These are phyloP conservation scores for Beris morrisii DNA, from an alignment of 2,888 invertebrate genomes.

Conservation along the genomic window DNA sequence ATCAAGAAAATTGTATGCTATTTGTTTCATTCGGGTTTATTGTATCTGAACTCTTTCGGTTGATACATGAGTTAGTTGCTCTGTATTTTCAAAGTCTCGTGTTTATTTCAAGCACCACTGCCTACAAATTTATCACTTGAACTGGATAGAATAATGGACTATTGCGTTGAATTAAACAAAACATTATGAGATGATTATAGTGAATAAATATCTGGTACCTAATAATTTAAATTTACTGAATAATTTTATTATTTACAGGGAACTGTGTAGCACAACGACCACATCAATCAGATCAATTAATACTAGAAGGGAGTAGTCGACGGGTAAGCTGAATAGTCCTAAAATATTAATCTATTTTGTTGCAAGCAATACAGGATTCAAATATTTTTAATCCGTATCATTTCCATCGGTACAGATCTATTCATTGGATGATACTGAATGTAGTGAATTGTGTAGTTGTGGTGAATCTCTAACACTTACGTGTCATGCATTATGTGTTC, in stretches of 20 bases:
- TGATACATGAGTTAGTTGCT: neutral
- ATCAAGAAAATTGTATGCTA: constrained; percentile 18
- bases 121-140: constrained; percentile 13
- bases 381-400: too few relatives aligned
- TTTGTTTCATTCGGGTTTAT: constrained; percentile 16
- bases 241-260: constrained; percentile 55
- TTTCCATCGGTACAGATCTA: constrained; percentile 48
- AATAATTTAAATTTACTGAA: too few relatives aligned
- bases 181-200: too few relatives aligned
- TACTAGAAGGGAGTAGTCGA: constrained; percentile 82
- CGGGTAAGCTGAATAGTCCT: constrained; percentile 62
- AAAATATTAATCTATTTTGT: too few relatives aligned
- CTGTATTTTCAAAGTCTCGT: neutral
- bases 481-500: constrained; percentile 87
- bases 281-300: constrained; percentile 79
- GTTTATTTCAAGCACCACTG: constrained; percentile 18
- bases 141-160: neutral
- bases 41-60: neutral
- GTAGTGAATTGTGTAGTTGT: constrained; percentile 88
- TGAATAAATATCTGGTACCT: too few relatives aligned
- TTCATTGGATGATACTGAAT: constrained; percentile 77
- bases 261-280: constrained; percentile 84
- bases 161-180: too few relatives aligned
- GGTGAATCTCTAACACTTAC: constrained; percentile 74
- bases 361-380: too few relatives aligned